Conservation (phyloP, 1,140 invertebrate species). For the Tetramorium parvispinum region DNA sequence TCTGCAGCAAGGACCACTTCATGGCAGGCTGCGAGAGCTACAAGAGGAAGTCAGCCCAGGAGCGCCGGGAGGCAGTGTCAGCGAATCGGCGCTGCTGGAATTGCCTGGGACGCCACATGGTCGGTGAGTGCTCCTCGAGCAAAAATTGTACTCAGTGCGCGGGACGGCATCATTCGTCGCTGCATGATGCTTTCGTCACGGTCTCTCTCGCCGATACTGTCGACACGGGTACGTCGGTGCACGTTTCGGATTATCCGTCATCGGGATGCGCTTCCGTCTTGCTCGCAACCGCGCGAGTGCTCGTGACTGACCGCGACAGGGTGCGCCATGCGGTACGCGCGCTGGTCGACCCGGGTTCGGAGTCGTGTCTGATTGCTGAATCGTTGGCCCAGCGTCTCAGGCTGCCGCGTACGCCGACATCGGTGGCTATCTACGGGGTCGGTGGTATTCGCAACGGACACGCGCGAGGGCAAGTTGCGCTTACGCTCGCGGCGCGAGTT, state of each 20-base stretch:
- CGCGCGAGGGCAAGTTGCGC: neutral
- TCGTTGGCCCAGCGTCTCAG: neutral
- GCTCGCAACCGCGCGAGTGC: neutral
- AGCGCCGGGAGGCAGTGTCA: fast-evolving
- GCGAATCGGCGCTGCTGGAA: neutral
- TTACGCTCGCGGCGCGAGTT: too few relatives aligned
- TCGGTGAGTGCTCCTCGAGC: neutral
- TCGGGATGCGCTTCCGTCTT: neutral
- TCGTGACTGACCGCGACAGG: neutral
- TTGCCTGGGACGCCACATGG: neutral
- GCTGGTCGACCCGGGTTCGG: neutral
- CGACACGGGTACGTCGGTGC: too few relatives aligned
- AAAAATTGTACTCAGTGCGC: neutral
- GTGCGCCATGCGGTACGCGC: neutral
- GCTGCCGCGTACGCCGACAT: too few relatives aligned
- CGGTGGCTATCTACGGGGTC: neutral
- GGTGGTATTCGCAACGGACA: neutral
- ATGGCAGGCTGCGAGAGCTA: neutral
- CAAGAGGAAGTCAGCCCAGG: neutral
- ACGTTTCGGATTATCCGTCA: neutral
- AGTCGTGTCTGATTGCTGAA: neutral
- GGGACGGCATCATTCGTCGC: neutral
- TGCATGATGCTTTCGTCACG: neutral
- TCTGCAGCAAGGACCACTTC: neutral
- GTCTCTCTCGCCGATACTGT: too few relatives aligned